These are phyloP conservation scores for Yponomeuta evonymella DNA, from an alignment of 2,888 invertebrate genomes.

Conservation along the genomic window DNA sequence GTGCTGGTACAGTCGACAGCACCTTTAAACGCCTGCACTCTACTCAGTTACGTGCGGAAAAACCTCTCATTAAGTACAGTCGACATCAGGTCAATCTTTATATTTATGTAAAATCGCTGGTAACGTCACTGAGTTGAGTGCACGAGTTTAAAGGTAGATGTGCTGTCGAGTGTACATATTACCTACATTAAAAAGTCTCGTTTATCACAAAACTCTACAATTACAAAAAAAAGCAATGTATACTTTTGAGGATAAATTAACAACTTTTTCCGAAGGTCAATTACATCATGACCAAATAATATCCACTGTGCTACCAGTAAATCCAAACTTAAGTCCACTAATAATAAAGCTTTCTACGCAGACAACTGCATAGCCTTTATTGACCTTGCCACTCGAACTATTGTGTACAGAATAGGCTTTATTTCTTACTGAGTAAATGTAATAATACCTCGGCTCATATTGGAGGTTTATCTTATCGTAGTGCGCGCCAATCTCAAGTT, in stretches of 20 bases:
- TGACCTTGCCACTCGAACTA: background rate
- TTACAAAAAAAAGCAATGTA: too few species aligned
- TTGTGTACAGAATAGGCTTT: background rate
- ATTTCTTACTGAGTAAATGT: background rate
- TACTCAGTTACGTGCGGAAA: too few species aligned
- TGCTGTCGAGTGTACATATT: too few species aligned
- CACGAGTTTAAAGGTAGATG: too few species aligned
- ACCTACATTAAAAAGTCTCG: too few species aligned
- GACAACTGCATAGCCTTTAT: background rate
- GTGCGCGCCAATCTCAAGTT: conserved; percentile 1
- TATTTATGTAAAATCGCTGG: too few species aligned
- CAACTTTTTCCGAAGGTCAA: background rate
- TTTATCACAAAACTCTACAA: too few species aligned
- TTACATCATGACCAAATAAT: background rate
- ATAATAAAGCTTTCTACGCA: background rate
- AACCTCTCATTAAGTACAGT: too few species aligned
- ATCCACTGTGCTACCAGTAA: background rate
- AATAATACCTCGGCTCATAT: background rate
- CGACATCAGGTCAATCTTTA: too few species aligned
- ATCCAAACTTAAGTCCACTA: background rate
- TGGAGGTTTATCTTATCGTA: background rate
- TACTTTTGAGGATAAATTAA: background rate
- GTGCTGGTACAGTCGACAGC: too few species aligned
- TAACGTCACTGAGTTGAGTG: too few species aligned
- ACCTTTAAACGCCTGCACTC: too few species aligned